A percentile compares a stretch with the other conserved stretches of the same genome.
phyloP scores from a whole-genome alignment of 2,888 invertebrate species.

The Chalcosyrphus nemorum region DNA sequence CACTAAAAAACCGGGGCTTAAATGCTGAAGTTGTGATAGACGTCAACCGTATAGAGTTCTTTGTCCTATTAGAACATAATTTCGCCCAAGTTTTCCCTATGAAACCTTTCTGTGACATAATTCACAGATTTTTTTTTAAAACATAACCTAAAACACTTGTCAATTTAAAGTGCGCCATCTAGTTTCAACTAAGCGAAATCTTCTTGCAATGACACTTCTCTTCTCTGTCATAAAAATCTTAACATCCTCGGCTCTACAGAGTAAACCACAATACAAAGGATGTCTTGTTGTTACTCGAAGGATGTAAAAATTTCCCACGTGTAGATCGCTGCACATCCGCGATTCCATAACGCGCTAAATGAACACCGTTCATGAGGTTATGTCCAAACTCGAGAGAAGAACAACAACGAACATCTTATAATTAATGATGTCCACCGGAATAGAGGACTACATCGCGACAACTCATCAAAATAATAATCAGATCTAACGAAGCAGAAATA shows the following conservation, averaged over 20 bases:
- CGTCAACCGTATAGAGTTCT: too few relatives aligned
- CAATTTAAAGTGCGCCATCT: too few relatives aligned
- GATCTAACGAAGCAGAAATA: conserved; percentile 76
- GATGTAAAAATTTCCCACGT: conserved; percentile 49
- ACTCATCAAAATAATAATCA: conserved; percentile 74
- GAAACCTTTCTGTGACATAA: too few relatives aligned
- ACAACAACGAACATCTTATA: conserved; percentile 49
- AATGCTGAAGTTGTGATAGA: too few relatives aligned
- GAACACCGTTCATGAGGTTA: background rate
- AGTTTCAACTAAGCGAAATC: too few relatives aligned
- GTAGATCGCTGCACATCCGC: conserved; percentile 24
- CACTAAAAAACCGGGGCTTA: too few relatives aligned
- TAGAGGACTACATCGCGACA: conserved; percentile 67
- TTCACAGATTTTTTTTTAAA: too few relatives aligned
- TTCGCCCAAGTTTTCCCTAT: too few relatives aligned
- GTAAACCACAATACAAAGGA: background rate
- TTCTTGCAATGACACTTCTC: too few relatives aligned
- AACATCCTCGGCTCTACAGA: background rate
- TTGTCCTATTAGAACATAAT: too few relatives aligned
- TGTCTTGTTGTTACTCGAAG: background rate
- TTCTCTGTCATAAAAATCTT: too few relatives aligned
- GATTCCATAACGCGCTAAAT: conserved; percentile 29
- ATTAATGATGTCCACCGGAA: conserved; percentile 72
- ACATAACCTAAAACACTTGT: too few relatives aligned
- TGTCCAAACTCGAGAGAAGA: conserved; percentile 35